phyloP scores from a whole-genome alignment of 2,888 invertebrate genomes.

The Plusia festucae region DNA sequence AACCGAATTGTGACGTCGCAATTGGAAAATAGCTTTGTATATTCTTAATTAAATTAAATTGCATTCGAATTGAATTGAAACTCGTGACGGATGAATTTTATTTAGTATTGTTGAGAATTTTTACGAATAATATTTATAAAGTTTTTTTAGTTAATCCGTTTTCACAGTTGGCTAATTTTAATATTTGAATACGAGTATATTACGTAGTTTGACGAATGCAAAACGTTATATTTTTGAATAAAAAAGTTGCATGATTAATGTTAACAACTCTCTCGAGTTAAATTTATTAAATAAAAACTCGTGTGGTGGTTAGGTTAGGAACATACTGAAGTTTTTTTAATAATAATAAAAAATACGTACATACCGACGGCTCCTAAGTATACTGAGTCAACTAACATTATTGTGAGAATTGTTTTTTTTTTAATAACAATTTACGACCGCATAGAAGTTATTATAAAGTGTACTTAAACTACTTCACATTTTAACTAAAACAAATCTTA shows the following conservation, averaged over 20 bases:
- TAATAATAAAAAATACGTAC: too few species aligned
- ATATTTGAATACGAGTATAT: slow-evolving; percentile 37
- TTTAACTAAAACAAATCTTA: too few species aligned
- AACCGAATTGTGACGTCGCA: slow-evolving; percentile 67
- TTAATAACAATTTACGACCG: too few species aligned
- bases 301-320: too few species aligned
- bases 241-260: not conserved
- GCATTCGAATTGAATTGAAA: slow-evolving; percentile 70
- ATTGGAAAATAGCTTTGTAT: slow-evolving; percentile 77
- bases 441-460: too few species aligned
- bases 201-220: slow-evolving; percentile 3
- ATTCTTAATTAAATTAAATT: slow-evolving; percentile 79
- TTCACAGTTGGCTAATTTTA: slow-evolving; percentile 38
- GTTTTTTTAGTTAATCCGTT: slow-evolving; percentile 38
- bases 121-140: slow-evolving; percentile 49
- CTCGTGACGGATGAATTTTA: slow-evolving; percentile 65
- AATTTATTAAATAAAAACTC: too few species aligned
- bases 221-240: slow-evolving; percentile 10
- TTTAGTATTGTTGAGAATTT: slow-evolving; percentile 63
- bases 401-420: too few species aligned
- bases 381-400: too few species aligned
- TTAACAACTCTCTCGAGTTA: not conserved
- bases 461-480: too few species aligned
- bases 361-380: too few species aligned
- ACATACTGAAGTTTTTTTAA: too few species aligned